Evolutionary conservation across 2,888 invertebrate species (phyloP).

Genomic region (Nysson spinosus): DNA sequence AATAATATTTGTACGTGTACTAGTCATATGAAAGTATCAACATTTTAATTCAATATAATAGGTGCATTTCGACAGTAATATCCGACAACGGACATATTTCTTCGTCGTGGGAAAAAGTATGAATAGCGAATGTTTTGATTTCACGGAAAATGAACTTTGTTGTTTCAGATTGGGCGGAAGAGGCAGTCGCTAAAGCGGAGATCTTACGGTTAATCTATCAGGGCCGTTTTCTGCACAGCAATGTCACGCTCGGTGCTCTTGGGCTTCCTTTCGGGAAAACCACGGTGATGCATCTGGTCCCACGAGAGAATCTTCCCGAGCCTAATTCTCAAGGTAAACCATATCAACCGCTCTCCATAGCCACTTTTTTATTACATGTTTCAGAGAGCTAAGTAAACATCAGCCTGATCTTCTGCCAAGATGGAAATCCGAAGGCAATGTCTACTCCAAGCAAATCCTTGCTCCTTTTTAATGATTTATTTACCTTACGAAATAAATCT

Average conservation of each 20-base stretch:
- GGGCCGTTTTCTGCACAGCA: conserved; percentile 99
- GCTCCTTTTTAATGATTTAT: too few species aligned
- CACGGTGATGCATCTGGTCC: conserved; percentile 99
- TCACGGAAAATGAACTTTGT: conserved; percentile 47
- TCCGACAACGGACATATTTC: not conserved
- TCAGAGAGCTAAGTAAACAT: too few species aligned
- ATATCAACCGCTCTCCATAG: conserved; percentile 5
- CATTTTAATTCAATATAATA: too few species aligned
- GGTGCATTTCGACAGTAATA: too few species aligned
- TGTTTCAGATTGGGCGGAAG: conserved; percentile 96
- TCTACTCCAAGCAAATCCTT: too few species aligned
- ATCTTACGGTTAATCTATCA: conserved; percentile 99
- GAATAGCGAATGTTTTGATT: not conserved
- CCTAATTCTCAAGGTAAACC: conserved; percentile 95
- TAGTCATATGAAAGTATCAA: too few species aligned
- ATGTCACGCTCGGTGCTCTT: conserved; percentile 98
- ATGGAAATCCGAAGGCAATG: too few species aligned
- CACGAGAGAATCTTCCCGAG: conserved; percentile 99
- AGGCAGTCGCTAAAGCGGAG: conserved; percentile 96
- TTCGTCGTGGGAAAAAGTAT: not conserved
- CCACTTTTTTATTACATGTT: too few species aligned
- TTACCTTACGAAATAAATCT: too few species aligned
- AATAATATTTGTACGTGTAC: too few species aligned
- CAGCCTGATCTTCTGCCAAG: too few species aligned
- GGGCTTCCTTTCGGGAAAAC: conserved; percentile 98